Conservation (phyloP, 1,140 invertebrate genomes). For the Acromyrmex heyeri region DNA sequence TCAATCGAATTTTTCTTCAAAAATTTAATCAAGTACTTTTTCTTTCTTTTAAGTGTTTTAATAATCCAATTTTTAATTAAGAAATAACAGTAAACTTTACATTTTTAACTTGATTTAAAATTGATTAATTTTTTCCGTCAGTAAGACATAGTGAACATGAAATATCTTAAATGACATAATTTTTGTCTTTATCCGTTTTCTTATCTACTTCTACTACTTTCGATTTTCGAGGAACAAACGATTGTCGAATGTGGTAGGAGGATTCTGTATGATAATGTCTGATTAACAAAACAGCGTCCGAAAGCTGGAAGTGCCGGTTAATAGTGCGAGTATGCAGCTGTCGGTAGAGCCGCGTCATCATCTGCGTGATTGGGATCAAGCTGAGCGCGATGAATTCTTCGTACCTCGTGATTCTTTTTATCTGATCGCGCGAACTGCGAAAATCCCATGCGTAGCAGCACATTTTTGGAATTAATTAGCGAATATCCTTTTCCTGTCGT, state of each 20-base stretch:
- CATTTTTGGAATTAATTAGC: conserved; percentile 51
- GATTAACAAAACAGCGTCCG: conserved; percentile 43
- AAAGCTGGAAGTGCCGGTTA: conserved; percentile 70
- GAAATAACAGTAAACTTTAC: not conserved
- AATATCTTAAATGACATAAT: conserved; percentile 12
- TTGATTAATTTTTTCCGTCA: not conserved
- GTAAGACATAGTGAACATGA: not conserved
- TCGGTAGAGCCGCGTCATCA: conserved; percentile 72
- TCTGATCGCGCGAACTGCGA: conserved; percentile 33
- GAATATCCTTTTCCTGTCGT: conserved; percentile 39
- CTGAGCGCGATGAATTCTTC: conserved; percentile 50
- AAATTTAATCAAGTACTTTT: not conserved
- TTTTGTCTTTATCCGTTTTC: not conserved
- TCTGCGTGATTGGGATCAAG: conserved; percentile 76
- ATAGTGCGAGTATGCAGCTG: conserved; percentile 73
- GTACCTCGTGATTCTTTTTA: conserved; percentile 44
- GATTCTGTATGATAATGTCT: conserved; percentile 44
- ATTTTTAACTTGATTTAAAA: conserved; percentile 4
- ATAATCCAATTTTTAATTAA: not conserved
- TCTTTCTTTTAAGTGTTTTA: not conserved
- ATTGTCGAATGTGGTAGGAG: not conserved
- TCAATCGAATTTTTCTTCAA: not conserved
- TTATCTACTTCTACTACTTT: not conserved
- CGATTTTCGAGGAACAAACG: conserved; percentile 25
- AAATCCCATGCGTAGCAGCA: conserved; percentile 1